These are phyloP conservation scores for Drosophila sp. DNA, from an alignment of 1,140 invertebrate species.

Conservation along the genomic window DNA sequence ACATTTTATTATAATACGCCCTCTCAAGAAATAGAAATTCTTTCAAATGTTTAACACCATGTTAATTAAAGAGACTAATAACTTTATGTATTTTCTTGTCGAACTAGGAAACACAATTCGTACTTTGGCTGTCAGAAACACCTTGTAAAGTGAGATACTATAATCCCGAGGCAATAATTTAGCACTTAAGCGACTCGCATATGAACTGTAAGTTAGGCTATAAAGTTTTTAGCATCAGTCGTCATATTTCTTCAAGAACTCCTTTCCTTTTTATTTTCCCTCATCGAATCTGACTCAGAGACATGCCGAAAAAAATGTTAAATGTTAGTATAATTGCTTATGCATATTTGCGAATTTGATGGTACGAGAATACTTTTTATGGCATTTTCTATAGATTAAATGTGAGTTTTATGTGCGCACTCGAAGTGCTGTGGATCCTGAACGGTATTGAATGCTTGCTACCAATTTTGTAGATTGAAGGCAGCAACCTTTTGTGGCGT, in stretches of 20 bases:
- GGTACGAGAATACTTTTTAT: conserved; percentile 53
- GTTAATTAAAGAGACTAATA: conserved; percentile 12
- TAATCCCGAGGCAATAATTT: conserved; percentile 29
- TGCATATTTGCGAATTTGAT: conserved; percentile 58
- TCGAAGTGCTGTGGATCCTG: conserved; percentile 21
- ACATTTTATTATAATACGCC: too few species aligned
- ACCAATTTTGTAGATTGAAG: conserved; percentile 50
- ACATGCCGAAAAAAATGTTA: background rate
- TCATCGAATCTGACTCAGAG: conserved; percentile 21
- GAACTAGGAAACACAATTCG: conserved; percentile 19
- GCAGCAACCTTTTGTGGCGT: conserved; percentile 63
- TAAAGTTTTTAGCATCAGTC: conserved; percentile 21
- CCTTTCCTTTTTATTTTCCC: background rate
- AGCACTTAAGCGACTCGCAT: conserved; percentile 38
- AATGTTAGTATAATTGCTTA: conserved; percentile 50
- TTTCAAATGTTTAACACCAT: background rate
- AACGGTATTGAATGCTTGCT: conserved; percentile 15
- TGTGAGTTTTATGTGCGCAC: conserved; percentile 54
- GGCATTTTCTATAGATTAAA: conserved; percentile 63
- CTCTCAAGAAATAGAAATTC: background rate
- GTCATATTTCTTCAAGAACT: background rate
- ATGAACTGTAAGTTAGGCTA: conserved; percentile 22
- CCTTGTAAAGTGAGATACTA: conserved; percentile 10
- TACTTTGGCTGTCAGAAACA: conserved; percentile 4
- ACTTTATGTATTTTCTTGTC: conserved; percentile 9